These are phyloP conservation scores for Oreochromis grahami DNA, from an alignment of 2,797 vertebrate genomes.

Conservation along the genomic window DNA sequence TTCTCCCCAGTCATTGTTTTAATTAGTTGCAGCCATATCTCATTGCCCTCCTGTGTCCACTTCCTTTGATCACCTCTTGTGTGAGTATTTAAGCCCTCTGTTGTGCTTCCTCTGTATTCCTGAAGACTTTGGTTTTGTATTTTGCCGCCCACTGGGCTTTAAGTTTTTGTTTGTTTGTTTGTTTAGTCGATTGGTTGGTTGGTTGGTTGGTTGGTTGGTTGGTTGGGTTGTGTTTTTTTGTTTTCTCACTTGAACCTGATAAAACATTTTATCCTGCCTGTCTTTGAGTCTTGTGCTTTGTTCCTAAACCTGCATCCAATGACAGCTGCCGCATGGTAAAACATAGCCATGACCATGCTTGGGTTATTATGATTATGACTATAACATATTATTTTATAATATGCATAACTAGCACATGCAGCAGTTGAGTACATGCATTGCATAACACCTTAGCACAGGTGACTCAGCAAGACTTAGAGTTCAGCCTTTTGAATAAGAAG, in stretches of 20 bases:
- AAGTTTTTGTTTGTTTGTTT: neutral
- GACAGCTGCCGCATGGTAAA: neutral
- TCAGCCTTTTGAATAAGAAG: neutral
- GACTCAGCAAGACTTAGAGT: neutral
- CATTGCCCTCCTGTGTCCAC: neutral
- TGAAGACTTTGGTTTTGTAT: neutral
- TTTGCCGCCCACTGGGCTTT: neutral
- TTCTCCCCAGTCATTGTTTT: neutral
- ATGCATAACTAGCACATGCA: neutral
- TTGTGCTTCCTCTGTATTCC: neutral
- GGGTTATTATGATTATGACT: neutral
- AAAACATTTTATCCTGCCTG: neutral
- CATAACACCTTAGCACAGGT: neutral
- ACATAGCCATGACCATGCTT: neutral
- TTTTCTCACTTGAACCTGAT: neutral
- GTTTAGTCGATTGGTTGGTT: neutral
- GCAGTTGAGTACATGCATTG: neutral
- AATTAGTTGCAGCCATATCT: neutral
- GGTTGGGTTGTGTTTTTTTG: neutral
- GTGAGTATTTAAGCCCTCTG: neutral
- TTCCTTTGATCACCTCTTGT: neutral
- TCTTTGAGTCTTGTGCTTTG: neutral
- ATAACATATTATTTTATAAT: neutral
- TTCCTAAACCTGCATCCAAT: neutral
- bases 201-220: neutral